Base-by-base conservation (phyloP, 2,113 vertebrate species). In the Condylura cristata region DNA sequence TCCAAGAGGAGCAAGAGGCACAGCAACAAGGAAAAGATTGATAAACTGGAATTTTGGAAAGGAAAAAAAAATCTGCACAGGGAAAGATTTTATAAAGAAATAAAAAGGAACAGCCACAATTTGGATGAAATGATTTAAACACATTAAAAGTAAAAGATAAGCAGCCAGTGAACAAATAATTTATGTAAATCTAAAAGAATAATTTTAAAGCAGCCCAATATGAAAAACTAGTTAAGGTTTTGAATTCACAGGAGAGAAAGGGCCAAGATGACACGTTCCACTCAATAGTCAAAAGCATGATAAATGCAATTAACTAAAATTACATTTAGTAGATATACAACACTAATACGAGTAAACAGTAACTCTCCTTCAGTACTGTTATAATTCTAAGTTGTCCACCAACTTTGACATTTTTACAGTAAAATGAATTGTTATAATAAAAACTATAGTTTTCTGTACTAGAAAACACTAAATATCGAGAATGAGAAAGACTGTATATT, bases 81-180 rank as follows among this genome's bases (percentile, higher is more conserved):
- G 10, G 68, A 71, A 83, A 18, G 1, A 37, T 48, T 74, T 90
- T 39, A n/a, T 80, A 37, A 65, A 53, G 26, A 41, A 84, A 28
- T 44, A 65, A 28, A 86, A 88, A 72, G 14, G 13, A 71, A 63
- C 71, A 72, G 8, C 2, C 8, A 37, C 17, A 72, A 26, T 10
- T 71, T 78, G 20, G 4, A 84, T 61, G 80, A 39, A 93, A 82
- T 76, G 63, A 86, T 90, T 74, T 68, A 85, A 85, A 63, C 10
- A 74, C 20, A 74, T 46, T 5, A 68, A 44, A 28, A 74, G 44
- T 72, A 20, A 70, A 91, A 72, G 51, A 30, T 30, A 79, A 93
- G n/a, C 16, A 83, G 30, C 24, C 30, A 68, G 20, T 4, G 14
- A 83, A 37, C 13, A 88, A 81, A 44, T 71, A 86, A 32, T 39